Percentiles rank a stretch among this genome's conserved stretches.
Conservation (phyloP, 2,888 invertebrate genomes). For the Mythimna pallens region DNA sequence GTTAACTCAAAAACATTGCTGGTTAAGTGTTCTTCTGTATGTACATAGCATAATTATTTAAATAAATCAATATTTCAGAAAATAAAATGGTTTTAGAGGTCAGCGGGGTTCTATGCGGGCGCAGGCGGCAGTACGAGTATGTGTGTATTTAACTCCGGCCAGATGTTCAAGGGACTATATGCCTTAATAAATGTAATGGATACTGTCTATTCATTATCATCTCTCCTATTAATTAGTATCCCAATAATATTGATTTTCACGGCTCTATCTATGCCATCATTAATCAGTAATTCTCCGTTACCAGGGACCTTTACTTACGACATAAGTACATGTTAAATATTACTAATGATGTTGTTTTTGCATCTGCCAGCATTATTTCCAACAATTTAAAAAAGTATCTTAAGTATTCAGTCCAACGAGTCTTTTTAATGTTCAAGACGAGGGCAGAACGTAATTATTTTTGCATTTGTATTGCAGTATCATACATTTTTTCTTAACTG, state of each 20-base stretch:
- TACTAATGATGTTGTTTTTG: conserved; percentile 1
- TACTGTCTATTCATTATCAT: conserved; percentile 9
- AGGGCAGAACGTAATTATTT: conserved; percentile 27
- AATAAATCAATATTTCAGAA: no score
- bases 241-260: conserved; percentile 9
- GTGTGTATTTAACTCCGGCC: no score
- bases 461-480: conserved; percentile 28
- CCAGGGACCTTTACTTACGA: neutral
- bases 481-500: conserved; percentile 6
- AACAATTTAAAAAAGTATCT: neutral
- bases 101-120: no score
- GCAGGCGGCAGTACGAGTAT: no score
- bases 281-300: conserved; percentile 9
- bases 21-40: no score
- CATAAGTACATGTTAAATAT: neutral
- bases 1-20: no score
- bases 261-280: conserved; percentile 1
- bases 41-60: no score
- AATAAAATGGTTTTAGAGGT: no score
- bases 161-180: no score
- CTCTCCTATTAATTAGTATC: conserved; percentile 9
- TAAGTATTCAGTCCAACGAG: conserved; percentile 15
- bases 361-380: neutral
- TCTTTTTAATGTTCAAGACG: conserved; percentile 13
- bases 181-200: conserved; percentile 4